Base-by-base conservation (phyloP, 2,888 invertebrate species). In the Agriopis marginaria region DNA sequence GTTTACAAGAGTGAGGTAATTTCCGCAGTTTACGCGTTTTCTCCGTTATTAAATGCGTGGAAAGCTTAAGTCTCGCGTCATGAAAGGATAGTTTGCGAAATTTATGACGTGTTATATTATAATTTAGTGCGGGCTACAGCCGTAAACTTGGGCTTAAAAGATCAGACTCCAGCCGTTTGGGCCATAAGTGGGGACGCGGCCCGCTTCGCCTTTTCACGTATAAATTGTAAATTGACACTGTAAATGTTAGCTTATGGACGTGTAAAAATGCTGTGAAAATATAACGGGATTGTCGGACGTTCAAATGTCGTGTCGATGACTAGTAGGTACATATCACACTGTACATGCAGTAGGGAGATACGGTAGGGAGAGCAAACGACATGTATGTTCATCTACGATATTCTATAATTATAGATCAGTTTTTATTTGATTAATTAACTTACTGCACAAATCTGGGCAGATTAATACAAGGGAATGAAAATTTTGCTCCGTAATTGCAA, bases 41-140 rank as follows among this genome's bases (percentile, higher is more conserved):
- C 55, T 59, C 66, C 62, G 66, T 83, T 81, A 86, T 85, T 82
- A 85, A 78, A 78, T 71, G 69, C 75, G 74, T 77, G 72, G 80
- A 78, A 85, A 82, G 82, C 79, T 85, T 90, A 92, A 91, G 88
- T 87, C 88, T 74, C 72, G 64, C 82, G 92, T 91, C 92, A 88
- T 80, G 76, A 76, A 78, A 81, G 89, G 92, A 92, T 93, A 93
- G 93, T 93, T 92, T 86, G 84, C 78, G 86, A 87, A 93, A 94
- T 93, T 93, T 93, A 94, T 86, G 93, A 89, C 86, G 84, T 93
- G 93, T 93, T 93, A 91, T 92, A 94, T 93, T 93, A 92, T 94
- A 93, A 94, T 94, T 93, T 93, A 94, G 91, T 92, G 83, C 85
- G 83, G 32, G 87, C 86, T 83, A 84, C 80, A 82, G 87, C 89